Conservation (phyloP, 2,113 vertebrate genomes). For the Saguinus imperator region DNA sequence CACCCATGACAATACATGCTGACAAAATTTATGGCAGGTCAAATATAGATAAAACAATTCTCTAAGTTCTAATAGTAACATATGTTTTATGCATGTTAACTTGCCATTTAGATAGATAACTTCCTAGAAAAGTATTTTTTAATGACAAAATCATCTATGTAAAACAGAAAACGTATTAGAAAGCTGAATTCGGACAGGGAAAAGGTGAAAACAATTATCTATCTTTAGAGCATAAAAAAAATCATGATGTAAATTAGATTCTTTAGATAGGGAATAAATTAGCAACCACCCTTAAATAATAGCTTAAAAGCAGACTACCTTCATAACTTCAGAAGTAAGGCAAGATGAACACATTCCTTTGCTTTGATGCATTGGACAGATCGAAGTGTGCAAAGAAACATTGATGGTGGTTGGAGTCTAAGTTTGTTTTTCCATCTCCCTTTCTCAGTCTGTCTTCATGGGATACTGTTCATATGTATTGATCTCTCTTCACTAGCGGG, state of each 20-base stretch:
- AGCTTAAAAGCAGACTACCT: not conserved
- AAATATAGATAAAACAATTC: not conserved
- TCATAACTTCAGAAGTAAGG: not conserved
- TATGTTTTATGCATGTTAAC: not conserved
- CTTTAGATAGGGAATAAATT: slow-evolving; percentile 44
- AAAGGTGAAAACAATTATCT: slow-evolving; percentile 46
- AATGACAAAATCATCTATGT: slow-evolving; percentile 9
- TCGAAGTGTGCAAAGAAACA: not conserved
- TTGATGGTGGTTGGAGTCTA: not conserved
- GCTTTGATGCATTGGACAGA: not conserved
- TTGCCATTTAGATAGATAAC: not conserved
- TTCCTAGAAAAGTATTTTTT: slow-evolving; percentile 36
- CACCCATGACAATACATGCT: not conserved
- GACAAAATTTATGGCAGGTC: not conserved
- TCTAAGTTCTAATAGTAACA: slow-evolving; percentile 48
- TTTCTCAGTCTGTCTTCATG: not conserved
- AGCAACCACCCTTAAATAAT: slow-evolving; percentile 6
- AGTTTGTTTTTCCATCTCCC: not conserved
- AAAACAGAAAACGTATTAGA: slow-evolving; percentile 43
- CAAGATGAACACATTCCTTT: not conserved
- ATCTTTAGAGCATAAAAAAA: slow-evolving; percentile 58
- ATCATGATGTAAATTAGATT: slow-evolving; percentile 52
- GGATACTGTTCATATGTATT: not conserved
- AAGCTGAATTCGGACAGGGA: not conserved
- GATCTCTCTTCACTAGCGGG: not conserved